Conservation (phyloP, 1,140 invertebrate species). For the Anagrus nilaparvatae region DNA sequence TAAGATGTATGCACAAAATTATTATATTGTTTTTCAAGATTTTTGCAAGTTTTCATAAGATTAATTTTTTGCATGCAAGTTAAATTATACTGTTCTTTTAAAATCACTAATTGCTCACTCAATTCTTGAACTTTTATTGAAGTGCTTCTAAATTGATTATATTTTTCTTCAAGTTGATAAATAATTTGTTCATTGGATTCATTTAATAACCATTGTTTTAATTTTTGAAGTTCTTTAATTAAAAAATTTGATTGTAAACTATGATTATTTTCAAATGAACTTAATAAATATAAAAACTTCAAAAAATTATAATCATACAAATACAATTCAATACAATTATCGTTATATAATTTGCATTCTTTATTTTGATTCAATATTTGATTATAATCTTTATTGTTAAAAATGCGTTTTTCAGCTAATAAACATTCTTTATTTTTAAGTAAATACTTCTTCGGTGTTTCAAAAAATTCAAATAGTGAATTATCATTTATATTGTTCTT, state of each 20-base stretch:
- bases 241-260: conserved; percentile 23
- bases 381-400: conserved; percentile 1
- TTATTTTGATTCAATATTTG: conserved; percentile 3
- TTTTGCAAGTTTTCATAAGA: conserved; percentile 34
- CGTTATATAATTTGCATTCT: not conserved
- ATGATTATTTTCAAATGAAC: conserved; percentile 20
- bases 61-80: conserved; percentile 40
- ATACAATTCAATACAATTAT: conserved; percentile 1
- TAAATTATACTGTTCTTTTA: conserved; percentile 43
- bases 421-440: conserved; percentile 9
- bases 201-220: conserved; percentile 29
- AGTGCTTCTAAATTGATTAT: conserved; percentile 35
- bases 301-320: not conserved
- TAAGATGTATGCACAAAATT: conserved; percentile 33
- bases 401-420: conserved; percentile 5
- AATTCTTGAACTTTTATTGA: conserved; percentile 35
- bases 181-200: conserved; percentile 25
- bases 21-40: conserved; percentile 33
- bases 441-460: conserved; percentile 1
- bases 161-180: conserved; percentile 26
- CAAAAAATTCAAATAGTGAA: conserved; percentile 2
- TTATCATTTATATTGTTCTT: not conserved
- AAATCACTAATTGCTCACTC: conserved; percentile 41
- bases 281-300: conserved; percentile 8
- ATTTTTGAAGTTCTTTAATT: conserved; percentile 25